These are phyloP conservation scores for Sardina pilchardus DNA, from an alignment of 2,113 vertebrate genomes.

Conservation along the genomic window DNA sequence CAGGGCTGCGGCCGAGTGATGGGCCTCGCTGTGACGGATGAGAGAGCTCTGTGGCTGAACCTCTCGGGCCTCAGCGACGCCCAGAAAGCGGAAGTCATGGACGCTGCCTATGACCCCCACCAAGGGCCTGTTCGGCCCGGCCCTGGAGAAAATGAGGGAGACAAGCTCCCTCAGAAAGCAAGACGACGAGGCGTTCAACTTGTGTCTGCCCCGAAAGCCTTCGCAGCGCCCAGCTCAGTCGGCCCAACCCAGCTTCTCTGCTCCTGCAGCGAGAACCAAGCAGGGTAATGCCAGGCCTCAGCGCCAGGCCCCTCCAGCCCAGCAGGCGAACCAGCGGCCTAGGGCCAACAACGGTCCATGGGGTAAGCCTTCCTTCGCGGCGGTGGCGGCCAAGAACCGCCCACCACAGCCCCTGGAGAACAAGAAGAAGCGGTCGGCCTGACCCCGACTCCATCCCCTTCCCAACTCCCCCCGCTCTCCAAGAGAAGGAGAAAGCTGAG, in stretches of 20 bases:
- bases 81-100: conserved; percentile 5
- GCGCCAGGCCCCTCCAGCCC: too few relatives aligned
- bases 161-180: conserved; percentile 33
- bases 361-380: not conserved
- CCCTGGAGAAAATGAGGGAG: conserved; percentile 28
- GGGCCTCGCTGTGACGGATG: too few relatives aligned
- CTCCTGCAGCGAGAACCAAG: too few relatives aligned
- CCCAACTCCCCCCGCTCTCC: not conserved
- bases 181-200: conserved; percentile 20
- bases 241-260: not conserved
- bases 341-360: not conserved
- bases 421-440: not conserved
- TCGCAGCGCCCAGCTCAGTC: too few relatives aligned
- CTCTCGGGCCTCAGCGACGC: not conserved
- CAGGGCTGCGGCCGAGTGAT: not conserved
- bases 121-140: conserved; percentile 25
- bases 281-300: not conserved
- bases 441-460: too few relatives aligned
- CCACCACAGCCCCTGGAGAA: not conserved
- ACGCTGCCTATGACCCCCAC: conserved; percentile 18
- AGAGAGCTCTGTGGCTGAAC: not conserved
- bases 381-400: not conserved
- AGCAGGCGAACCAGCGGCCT: too few relatives aligned
- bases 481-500: too few relatives aligned
- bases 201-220: not conserved